A percentile compares a stretch with the other conserved stretches of the same genome.
These are phyloP conservation scores for Orchesellides sinensis DNA, from an alignment of 2,888 invertebrate species.

Conservation along the genomic window DNA sequence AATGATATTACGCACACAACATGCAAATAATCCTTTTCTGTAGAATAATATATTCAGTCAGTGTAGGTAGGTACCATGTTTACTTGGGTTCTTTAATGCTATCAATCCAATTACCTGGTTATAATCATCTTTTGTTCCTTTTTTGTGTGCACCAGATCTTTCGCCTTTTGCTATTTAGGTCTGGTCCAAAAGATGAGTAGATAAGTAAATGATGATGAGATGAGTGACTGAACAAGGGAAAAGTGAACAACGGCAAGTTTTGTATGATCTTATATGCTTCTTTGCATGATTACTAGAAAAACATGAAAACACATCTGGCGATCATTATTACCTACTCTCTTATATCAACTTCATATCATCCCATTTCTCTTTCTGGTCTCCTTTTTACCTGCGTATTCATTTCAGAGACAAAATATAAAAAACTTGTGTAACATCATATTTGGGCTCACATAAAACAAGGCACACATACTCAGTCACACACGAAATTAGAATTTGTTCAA, in stretches of 20 bases:
- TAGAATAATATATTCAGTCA: too few relatives aligned
- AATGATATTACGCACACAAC: too few relatives aligned
- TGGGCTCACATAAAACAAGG: too few relatives aligned
- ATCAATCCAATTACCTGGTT: slow-evolving; percentile 31
- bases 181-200: neutral
- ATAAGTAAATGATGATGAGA: neutral
- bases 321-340: slow-evolving; percentile 41
- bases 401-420: slow-evolving; percentile 29
- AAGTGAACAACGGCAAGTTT: slow-evolving; percentile 44
- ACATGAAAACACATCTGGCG: slow-evolving; percentile 39
- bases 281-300: neutral
- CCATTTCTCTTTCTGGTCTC: neutral
- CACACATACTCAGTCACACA: slow-evolving; percentile 10
- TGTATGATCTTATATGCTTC: slow-evolving; percentile 18
- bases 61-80: neutral
- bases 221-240: slow-evolving; percentile 15
- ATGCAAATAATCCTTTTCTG: too few relatives aligned
- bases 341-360: slow-evolving; percentile 18
- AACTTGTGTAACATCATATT: slow-evolving; percentile 40
- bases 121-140: slow-evolving; percentile 24
- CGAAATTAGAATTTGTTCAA: slow-evolving; percentile 20
- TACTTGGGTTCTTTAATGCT: neutral
- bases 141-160: slow-evolving; percentile 3
- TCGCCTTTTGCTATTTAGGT: neutral
- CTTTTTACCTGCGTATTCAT: slow-evolving; percentile 1